These are phyloP conservation scores for Zygothrica quintamaculata DNA, from an alignment of 2,888 invertebrate species.

Conservation along the genomic window DNA sequence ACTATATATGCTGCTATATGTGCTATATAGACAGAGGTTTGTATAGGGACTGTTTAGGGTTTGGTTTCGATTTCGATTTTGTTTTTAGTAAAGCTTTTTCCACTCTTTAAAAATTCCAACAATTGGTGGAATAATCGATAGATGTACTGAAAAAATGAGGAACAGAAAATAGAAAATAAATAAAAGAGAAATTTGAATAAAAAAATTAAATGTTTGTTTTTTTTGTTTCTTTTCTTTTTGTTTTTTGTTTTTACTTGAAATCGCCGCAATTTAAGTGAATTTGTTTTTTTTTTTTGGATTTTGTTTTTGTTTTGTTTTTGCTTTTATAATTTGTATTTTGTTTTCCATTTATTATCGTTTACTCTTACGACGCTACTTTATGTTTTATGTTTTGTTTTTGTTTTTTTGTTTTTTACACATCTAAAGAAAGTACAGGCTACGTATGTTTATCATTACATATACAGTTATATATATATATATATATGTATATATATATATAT, in stretches of 20 bases:
- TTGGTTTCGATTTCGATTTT: neutral
- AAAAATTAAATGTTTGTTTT: neutral
- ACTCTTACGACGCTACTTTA: conserved; percentile 68
- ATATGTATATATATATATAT: conserved; percentile 21
- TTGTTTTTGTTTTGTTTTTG: conserved; percentile 37
- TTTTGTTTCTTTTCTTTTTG: conserved; percentile 10
- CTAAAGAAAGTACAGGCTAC: neutral
- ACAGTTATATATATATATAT: conserved; percentile 20
- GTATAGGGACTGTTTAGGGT: conserved; percentile 6
- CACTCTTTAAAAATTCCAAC: no score
- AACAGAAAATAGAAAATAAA: neutral
- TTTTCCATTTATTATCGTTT: conserved; percentile 76
- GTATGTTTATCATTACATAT: conserved; percentile 27
- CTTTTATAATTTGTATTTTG: conserved; percentile 74
- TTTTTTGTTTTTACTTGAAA: conserved; percentile 37
- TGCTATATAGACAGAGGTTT: neutral
- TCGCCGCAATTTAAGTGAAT: conserved; percentile 38
- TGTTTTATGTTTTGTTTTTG: conserved; percentile 58
- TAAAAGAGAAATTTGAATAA: neutral
- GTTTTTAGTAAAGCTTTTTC: neutral
- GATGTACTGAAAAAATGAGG: neutral
- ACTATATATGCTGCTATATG: no score
- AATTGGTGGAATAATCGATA: neutral
- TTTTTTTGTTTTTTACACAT: conserved; percentile 30
- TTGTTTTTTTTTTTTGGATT: conserved; percentile 42